Evolutionary conservation across 2,113 vertebrate species (phyloP), one percentile per base, ranked within the genome.

Genomic region (Hippolais icterina): DNA sequence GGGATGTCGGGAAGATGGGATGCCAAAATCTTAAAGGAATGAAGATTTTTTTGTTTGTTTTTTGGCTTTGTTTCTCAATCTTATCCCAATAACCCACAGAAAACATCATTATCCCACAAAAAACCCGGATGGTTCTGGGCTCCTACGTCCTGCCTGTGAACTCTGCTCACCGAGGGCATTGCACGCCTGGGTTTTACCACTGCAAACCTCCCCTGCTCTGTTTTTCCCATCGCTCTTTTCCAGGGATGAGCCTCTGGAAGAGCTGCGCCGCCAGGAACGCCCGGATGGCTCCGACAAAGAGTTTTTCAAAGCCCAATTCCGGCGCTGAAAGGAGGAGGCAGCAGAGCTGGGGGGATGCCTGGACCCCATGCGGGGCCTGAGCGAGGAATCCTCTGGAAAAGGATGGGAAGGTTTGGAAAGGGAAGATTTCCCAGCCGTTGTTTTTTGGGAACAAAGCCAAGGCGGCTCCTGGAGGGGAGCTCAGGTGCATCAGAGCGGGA

Each of bases 401-500:
- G 65, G 74, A 72, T 0, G 44, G 84, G 81, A n/a, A 72, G 46
- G 22, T 53, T 35, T 6, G 1, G 61, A 37, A 84, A 79, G 41
- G 72, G 65, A 75, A 84, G 31, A 49, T 41, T 69, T 85, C 92
- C 76, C 52, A 12, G 69, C 1, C 1, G 33, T 16, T 11, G 5
- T 41, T 93, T 90, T 69, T 72, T 46, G 71, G 95, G 80, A 90
- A 37, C 5, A 17, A 44, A 68, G 89, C 27, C 49, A 50, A 39
- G 75, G 63, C 29, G 12, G 69, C 74, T 87, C 33, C 23, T 72
- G 85, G 69, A 92, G 59, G 24, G 92, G 65, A 85, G 92, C 82
- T 97, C 96, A 93, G 96, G 95, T 96, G 90, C 84, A 85, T 79
- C 70, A 41, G 63, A 87, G 90, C 44, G 27, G 82, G 84, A 82